phyloP scores from a whole-genome alignment of 2,888 invertebrate genomes.

The Aethes cnicana region DNA sequence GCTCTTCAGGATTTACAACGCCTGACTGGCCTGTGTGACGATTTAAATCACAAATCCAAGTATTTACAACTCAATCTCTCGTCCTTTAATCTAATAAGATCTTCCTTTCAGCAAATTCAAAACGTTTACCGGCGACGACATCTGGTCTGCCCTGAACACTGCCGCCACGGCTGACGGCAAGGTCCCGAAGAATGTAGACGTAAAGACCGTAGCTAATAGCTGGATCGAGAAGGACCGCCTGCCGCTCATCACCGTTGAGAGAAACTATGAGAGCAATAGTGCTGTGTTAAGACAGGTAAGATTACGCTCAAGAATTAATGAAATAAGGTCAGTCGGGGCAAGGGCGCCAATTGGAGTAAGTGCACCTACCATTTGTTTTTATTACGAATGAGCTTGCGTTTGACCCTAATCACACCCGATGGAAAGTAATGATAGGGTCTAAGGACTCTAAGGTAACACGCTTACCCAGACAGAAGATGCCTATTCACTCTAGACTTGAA shows the following conservation, averaged over 20 bases:
- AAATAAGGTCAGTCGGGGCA: too few species aligned
- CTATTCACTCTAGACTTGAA: too few species aligned
- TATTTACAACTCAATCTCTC: neutral
- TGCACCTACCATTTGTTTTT: too few species aligned
- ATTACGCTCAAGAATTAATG: neutral
- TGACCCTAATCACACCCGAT: too few species aligned
- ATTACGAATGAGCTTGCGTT: too few species aligned
- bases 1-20: too few species aligned
- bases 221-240: conserved; percentile 92
- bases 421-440: too few species aligned
- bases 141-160: conserved; percentile 88
- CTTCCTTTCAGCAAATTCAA: conserved; percentile 82
- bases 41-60: too few species aligned
- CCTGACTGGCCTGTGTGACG: too few species aligned
- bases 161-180: conserved; percentile 84
- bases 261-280: conserved; percentile 85
- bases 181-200: conserved; percentile 73
- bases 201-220: conserved; percentile 87
- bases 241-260: conserved; percentile 87
- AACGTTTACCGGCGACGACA: conserved; percentile 89
- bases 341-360: too few species aligned
- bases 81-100: neutral
- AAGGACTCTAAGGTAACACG: too few species aligned
- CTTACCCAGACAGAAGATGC: too few species aligned
- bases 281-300: conserved; percentile 85